Base-by-base conservation (phyloP, 2,797 vertebrate species). In the Acridotheres tristis region DNA sequence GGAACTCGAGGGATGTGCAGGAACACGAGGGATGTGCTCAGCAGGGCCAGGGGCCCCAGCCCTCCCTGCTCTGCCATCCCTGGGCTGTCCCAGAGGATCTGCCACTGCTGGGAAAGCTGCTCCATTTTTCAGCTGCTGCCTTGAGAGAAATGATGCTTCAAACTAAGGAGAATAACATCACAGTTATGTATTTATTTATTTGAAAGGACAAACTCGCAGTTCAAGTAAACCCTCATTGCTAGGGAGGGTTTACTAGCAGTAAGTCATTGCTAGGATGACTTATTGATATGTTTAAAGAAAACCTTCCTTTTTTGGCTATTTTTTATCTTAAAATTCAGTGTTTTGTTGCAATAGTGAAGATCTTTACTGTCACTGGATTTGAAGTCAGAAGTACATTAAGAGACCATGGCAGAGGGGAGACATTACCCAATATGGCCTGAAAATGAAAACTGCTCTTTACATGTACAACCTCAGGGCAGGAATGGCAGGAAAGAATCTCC, bases 251-350 rank as follows among this genome's bases (percentile, higher is more conserved):
- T 51, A 29, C 27, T 51, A 29, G 50, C 50, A 51, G 27, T 51
- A 51, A 51, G 50, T 73, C 72, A 77, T 38, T 43, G 72, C 93
- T 63, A 75, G 47, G 38, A 86, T 89, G 68, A 80, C 88, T 94
- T 94, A 95, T 55, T 89, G 88, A 96, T 57, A 32, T 82, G 45
- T 81, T 97, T 92, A 95, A 90, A 62, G 43, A 72, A 93, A 96
- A 42, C 25, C 63, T 95, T 95, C 90, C 90, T 93, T 93, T 92
- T 93, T 86, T 61, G 88, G 90, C 15, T 68, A 7, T 76, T 81
- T 85, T 89, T 88, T 54, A 85, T 74, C 86, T 91, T 72, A 85
- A 43, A 82, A 66, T 76, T 61, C 63, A 25, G 63, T 59, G 67
- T 81, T 90, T 90, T 93, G 63, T 55, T 90, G 69, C 66, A 95